Percentiles rank a stretch among this genome's conserved stretches.
Conservation (phyloP, 2,113 vertebrate genomes). For the Trogon melanurus region DNA sequence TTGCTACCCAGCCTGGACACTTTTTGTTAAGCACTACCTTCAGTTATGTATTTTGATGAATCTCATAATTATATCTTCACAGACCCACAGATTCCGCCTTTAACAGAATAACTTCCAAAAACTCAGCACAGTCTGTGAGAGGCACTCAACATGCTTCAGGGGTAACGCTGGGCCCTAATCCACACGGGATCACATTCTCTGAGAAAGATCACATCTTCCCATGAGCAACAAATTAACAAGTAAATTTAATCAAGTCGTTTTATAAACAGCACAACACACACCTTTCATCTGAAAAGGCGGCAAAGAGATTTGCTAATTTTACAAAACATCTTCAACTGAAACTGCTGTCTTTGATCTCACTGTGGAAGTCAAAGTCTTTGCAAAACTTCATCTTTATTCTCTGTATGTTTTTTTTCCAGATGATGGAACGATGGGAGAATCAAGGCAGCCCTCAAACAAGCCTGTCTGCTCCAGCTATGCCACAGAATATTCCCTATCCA, state of each 20-base stretch:
- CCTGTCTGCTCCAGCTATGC: constrained; percentile 86
- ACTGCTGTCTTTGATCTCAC: not conserved
- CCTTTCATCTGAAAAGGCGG: not conserved
- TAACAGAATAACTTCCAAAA: not conserved
- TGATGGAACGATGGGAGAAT: constrained; percentile 94
- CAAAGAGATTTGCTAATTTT: not conserved
- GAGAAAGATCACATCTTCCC: not conserved
- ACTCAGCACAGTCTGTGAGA: not conserved
- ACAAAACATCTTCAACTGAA: not conserved
- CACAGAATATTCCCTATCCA: constrained; percentile 90
- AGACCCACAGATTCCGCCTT: not conserved
- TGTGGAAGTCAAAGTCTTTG: not conserved
- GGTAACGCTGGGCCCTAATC: not conserved
- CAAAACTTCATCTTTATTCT: constrained; percentile 1
- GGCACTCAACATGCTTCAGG: not conserved
- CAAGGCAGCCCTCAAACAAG: constrained; percentile 92
- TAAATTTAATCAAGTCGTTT: not conserved
- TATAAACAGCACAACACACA: not conserved
- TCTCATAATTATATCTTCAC: not conserved
- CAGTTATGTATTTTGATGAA: not conserved
- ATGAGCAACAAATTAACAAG: not conserved
- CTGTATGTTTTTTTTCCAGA: constrained; percentile 78
- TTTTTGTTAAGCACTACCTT: not conserved
- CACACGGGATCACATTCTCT: not conserved
- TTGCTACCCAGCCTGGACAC: not conserved